Conservation (phyloP, 2,113 vertebrate genomes). For the Pterophyllum scalare region DNA sequence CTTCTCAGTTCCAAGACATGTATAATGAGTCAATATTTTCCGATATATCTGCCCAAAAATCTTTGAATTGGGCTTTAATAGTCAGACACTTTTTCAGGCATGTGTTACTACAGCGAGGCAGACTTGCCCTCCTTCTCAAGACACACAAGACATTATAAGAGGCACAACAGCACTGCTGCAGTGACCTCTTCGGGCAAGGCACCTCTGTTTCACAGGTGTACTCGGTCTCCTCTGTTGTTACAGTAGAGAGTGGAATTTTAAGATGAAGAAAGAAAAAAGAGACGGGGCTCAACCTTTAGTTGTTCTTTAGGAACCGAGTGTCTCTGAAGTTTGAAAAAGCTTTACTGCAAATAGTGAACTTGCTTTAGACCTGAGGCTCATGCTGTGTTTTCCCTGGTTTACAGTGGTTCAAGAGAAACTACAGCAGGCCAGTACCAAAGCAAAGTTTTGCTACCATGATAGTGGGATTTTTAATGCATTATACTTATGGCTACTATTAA, state of each 20-base stretch:
- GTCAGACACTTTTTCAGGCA: neutral
- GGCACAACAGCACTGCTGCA: neutral
- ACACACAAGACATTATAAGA: neutral
- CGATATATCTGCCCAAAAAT: neutral
- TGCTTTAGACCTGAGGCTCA: neutral
- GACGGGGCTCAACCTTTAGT: neutral
- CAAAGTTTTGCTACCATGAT: neutral
- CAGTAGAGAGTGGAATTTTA: neutral
- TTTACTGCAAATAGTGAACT: neutral
- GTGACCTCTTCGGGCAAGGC: neutral
- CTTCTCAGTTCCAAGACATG: neutral
- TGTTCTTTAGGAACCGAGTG: neutral
- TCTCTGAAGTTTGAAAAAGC: neutral
- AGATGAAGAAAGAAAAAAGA: neutral
- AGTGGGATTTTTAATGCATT: neutral
- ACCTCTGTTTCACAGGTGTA: constrained; percentile 3
- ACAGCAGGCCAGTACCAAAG: neutral
- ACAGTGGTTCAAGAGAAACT: neutral
- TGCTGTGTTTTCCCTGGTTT: neutral
- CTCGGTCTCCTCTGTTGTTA: neutral
- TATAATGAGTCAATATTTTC: neutral
- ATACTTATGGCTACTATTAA: neutral
- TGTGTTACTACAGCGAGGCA: neutral
- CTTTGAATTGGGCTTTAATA: neutral
- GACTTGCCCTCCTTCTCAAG: neutral